Evolutionary conservation across 2,888 invertebrate species (phyloP).

Genomic region (Noctua pronuba): DNA sequence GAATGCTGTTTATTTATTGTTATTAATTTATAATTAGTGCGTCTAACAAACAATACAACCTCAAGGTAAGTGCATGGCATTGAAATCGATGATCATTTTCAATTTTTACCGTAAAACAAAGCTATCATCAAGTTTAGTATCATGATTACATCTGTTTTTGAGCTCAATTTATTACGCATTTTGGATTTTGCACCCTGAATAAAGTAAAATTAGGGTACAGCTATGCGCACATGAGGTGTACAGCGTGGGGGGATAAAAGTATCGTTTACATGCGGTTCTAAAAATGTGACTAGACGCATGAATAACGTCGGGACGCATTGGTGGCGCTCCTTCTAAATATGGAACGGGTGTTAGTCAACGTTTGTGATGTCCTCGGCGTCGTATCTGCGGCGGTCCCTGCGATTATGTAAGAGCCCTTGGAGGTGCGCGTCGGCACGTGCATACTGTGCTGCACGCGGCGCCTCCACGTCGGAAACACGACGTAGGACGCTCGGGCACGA

Average conservation of each 20-base stretch:
- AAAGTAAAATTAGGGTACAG: slow-evolving; percentile 65
- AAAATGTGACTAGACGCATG: slow-evolving; percentile 88
- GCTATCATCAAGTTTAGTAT: slow-evolving; percentile 59
- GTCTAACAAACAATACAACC: slow-evolving; percentile 75
- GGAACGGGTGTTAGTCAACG: slow-evolving; percentile 85
- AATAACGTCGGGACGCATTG: slow-evolving; percentile 82
- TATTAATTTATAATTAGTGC: slow-evolving; percentile 85
- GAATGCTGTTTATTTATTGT: slow-evolving; percentile 89
- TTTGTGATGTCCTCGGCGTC: slow-evolving; percentile 77
- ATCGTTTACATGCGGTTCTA: slow-evolving; percentile 89
- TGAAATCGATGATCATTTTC: slow-evolving; percentile 24
- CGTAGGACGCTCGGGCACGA: slow-evolving; percentile 76
- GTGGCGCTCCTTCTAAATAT: slow-evolving; percentile 89
- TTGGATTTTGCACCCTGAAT: slow-evolving; percentile 74
- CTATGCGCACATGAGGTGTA: slow-evolving; percentile 66
- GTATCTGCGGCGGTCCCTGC: slow-evolving; percentile 76
- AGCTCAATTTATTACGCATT: slow-evolving; percentile 81
- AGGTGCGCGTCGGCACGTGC: slow-evolving; percentile 82
- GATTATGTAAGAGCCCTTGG: slow-evolving; percentile 87
- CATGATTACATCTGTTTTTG: slow-evolving; percentile 74
- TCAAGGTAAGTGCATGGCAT: slow-evolving; percentile 78
- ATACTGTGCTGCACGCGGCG: slow-evolving; percentile 82
- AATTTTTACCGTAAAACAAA: slow-evolving; percentile 45
- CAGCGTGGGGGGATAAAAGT: slow-evolving; percentile 75
- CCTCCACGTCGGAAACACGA: slow-evolving; percentile 85